Conservation (phyloP, 2,113 vertebrate genomes). For the Cryptomyrus ogoouensis region DNA sequence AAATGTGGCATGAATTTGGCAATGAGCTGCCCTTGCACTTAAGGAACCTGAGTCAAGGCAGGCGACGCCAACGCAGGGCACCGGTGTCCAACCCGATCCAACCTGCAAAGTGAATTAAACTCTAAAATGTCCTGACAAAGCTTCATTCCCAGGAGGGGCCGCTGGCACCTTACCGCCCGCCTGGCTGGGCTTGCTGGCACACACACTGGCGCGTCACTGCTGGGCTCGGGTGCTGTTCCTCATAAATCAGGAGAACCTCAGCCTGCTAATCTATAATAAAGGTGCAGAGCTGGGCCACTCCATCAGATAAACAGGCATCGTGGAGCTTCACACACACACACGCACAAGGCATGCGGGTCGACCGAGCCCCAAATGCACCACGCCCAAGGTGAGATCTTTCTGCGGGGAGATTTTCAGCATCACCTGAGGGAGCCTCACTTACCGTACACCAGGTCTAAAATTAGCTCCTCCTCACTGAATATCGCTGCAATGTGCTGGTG, state of each 20-base stretch:
- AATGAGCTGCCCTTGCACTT: background rate
- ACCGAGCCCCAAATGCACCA: background rate
- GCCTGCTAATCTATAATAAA: conserved; percentile 59
- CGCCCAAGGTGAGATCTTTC: background rate
- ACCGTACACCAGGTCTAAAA: background rate
- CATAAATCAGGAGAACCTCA: conserved; percentile 53
- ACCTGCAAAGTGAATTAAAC: conserved; percentile 24
- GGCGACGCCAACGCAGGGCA: background rate
- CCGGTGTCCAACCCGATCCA: conserved; percentile 15
- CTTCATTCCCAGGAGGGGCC: background rate
- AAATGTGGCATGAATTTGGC: background rate
- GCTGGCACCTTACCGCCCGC: conserved; percentile 51
- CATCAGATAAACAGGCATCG: background rate
- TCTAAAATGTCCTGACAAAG: conserved; percentile 18
- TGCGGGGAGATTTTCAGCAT: background rate
- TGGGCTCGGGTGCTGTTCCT: conserved; percentile 27
- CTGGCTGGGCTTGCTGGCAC: conserved; percentile 48
- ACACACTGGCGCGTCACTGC: conserved; percentile 48
- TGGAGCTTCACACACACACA: background rate
- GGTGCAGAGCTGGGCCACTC: conserved; percentile 17
- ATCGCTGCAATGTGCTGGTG: background rate
- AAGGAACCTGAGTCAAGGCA: background rate
- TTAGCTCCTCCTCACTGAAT: background rate
- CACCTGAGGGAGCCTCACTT: background rate
- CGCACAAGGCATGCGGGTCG: background rate